Percentiles rank a stretch among this genome's conserved stretches.
Conservation (phyloP, 37 sponge, comb jelly and placozoan genomes). For the Haliclona indistincta region DNA sequence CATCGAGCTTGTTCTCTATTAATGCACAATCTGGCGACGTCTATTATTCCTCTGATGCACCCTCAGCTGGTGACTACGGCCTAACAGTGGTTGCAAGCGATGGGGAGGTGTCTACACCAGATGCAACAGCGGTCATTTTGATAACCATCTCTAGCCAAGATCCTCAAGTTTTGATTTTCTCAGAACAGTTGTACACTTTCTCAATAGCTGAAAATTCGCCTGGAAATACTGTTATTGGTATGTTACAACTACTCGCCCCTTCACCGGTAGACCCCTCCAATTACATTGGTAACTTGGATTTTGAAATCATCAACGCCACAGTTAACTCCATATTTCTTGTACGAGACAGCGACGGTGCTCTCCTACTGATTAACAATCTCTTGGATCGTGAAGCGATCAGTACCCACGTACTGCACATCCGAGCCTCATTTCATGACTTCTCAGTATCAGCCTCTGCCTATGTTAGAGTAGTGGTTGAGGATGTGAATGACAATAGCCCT, state of each 20-base stretch:
- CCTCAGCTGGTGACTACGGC: conserved; percentile 33
- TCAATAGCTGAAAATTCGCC: conserved; percentile 24
- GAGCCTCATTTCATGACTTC: conserved; percentile 30
- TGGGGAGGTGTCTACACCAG: neutral
- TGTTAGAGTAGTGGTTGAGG: conserved; percentile 30
- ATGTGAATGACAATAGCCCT: conserved; percentile 58
- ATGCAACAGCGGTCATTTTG: conserved; percentile 24
- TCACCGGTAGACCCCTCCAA: conserved; percentile 1
- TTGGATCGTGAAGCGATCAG: conserved; percentile 41
- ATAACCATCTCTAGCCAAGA: conserved; percentile 19
- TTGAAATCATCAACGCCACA: conserved; percentile 18
- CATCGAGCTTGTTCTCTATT: conserved; percentile 6
- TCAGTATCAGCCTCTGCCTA: neutral
- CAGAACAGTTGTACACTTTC: neutral
- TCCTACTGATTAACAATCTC: neutral
- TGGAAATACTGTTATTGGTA: conserved; percentile 28
- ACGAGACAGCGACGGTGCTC: conserved; percentile 3
- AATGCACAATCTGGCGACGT: conserved; percentile 19
- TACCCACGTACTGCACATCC: conserved; percentile 10
- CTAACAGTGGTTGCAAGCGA: conserved; percentile 37
- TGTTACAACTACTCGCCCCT: neutral
- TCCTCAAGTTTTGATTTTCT: conserved; percentile 2
- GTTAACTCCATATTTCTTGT: conserved; percentile 21
- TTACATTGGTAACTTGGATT: conserved; percentile 32
- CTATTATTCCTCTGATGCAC: neutral